These are phyloP conservation scores for Autographa pulchrina DNA, from an alignment of 2,888 invertebrate genomes.

Conservation along the genomic window DNA sequence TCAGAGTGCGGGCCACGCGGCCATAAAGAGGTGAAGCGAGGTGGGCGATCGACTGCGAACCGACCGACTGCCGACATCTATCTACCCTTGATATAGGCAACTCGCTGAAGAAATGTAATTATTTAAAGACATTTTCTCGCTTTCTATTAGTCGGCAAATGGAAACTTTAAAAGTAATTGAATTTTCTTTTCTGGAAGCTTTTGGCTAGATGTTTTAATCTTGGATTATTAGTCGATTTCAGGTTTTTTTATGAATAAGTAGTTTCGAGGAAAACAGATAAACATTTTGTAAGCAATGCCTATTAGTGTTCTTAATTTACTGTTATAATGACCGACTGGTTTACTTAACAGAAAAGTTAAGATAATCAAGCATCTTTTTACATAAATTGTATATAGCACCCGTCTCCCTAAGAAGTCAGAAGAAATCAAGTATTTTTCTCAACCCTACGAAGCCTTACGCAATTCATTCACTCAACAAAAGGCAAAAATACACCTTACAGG, in stretches of 20 bases:
- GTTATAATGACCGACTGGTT: too few relatives aligned
- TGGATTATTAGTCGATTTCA: too few relatives aligned
- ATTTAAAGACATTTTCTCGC: background rate
- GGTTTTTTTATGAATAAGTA: too few relatives aligned
- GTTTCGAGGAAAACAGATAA: too few relatives aligned
- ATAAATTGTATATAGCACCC: too few relatives aligned
- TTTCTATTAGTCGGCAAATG: background rate
- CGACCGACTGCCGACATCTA: constrained; percentile 20
- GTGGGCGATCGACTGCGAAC: constrained; percentile 77
- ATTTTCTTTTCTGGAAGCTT: background rate
- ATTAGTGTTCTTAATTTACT: too few relatives aligned
- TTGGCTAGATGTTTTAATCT: too few relatives aligned
- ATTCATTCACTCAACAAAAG: constrained; percentile 1
- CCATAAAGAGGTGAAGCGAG: constrained; percentile 85
- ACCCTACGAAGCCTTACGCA: background rate
- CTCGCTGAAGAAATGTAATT: background rate
- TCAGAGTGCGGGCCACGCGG: constrained; percentile 77
- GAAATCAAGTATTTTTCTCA: too few relatives aligned
- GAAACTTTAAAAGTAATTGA: background rate
- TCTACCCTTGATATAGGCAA: background rate
- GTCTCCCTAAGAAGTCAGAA: background rate
- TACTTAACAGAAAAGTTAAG: too few relatives aligned
- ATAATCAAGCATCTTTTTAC: too few relatives aligned
- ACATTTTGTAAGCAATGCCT: too few relatives aligned
- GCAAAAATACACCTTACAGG: constrained; percentile 4